Evolutionary conservation across 2,113 vertebrate species (phyloP), one percentile per base, ranked within the genome.

Genomic region (Silurus asotus): DNA sequence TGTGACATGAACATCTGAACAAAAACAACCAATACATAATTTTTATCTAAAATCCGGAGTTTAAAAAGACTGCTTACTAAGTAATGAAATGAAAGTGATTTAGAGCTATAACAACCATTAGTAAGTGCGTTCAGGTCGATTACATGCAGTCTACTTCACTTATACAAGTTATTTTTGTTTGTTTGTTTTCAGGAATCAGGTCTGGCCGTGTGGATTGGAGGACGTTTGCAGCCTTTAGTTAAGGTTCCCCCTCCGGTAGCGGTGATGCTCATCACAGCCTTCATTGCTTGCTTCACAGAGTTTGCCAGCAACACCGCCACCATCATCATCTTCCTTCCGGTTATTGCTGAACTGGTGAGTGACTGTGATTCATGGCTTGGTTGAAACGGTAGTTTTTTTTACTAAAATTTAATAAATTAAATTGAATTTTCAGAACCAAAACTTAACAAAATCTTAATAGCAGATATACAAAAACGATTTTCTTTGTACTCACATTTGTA

Each of bases 221-320:
- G 95, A 64, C 96, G 95, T 25, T 95, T 99, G 88, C 96, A 97
- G 59, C 98, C 98, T 0, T 88, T 99, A 91, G 96, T 96, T 84
- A 93, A 93, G 0, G 92, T 99, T 65, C 96, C 97, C 0, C 96
- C 98, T 0, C 83, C 93, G 0, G 92, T 96, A 87, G 97, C 98
- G 0, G 96, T 97, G 81, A 93, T 99, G 84, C 93, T 98, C 87
- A 95, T 99, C 93, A 97, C 97, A 0, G 91, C 92, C 1, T 96
- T 98, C 85, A 93, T 99, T 0, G 96, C 97, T 88, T 95, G 96
- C 88, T 99, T 99, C 94, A 99, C 98, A 0, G 98, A 99, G 93
- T 97, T 99, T 6, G 98, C 98, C 92, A 99, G 98, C 93, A 99
- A 99, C 94, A 99, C 97, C 0, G 98, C 98, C 93, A 99, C 98